These are phyloP conservation scores for Alethe castanea DNA, from an alignment of 2,113 vertebrate genomes.

Conservation along the genomic window DNA sequence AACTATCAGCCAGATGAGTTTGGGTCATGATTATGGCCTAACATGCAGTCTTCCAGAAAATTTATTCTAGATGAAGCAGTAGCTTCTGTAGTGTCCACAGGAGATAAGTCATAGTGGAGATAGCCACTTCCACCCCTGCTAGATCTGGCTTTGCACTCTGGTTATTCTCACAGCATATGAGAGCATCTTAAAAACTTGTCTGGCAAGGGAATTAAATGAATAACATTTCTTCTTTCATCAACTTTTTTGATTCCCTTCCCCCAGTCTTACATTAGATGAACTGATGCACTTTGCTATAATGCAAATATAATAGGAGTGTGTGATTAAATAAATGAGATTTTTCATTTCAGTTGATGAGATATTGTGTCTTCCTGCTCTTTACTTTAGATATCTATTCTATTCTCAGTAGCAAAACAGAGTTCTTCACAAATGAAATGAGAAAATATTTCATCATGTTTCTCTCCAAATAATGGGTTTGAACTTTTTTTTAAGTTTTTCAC, in stretches of 20 bases:
- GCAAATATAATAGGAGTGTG: background rate
- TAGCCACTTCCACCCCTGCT: background rate
- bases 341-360: background rate
- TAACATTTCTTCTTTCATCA: background rate
- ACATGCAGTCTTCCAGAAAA: background rate
- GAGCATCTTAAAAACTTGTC: background rate
- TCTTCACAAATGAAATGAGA: background rate
- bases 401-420: background rate
- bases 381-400: background rate
- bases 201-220: background rate
- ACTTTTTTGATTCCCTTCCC: background rate
- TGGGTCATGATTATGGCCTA: background rate
- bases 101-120: background rate
- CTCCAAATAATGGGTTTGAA: background rate
- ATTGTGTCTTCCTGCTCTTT: background rate
- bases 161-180: background rate
- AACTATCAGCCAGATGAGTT: background rate
- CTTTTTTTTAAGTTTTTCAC: background rate
- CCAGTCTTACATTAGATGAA: background rate
- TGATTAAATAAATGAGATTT: slow-evolving; percentile 7
- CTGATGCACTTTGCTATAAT: background rate
- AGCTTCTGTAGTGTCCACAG: background rate
- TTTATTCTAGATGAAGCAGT: background rate
- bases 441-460: background rate
- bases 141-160: background rate